Conservation (phyloP, 2,888 invertebrate species). For the Polydrusus tereticollis region DNA sequence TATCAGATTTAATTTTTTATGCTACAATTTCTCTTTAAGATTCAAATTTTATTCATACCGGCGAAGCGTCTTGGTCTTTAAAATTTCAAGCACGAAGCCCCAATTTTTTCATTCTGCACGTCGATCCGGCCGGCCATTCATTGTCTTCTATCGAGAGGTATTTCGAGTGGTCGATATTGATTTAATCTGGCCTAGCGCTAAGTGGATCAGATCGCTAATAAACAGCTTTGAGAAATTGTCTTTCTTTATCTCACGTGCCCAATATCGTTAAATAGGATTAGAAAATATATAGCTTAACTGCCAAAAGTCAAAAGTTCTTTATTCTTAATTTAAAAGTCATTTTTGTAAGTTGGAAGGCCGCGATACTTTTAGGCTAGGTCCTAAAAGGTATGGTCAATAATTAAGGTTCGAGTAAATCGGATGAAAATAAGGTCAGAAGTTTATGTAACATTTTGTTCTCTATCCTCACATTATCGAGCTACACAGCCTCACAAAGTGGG, state of each 20-base stretch:
- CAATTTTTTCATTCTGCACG: constrained; percentile 65
- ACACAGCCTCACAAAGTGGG: no score
- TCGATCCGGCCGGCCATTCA: constrained; percentile 66
- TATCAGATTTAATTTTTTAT: neutral
- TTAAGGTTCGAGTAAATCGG: no score
- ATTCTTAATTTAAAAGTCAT: no score
- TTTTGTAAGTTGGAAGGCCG: no score
- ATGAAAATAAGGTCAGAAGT: no score
- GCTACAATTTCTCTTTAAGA: constrained; percentile 25
- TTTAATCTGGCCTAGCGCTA: constrained; percentile 35
- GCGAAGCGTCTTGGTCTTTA: constrained; percentile 51
- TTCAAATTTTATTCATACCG: constrained; percentile 62
- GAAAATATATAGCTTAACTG: no score
- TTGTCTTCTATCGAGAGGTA: constrained; percentile 63
- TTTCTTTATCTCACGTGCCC: neutral
- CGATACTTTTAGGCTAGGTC: no score
- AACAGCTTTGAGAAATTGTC: neutral
- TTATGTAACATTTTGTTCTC: no score
- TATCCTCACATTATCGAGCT: no score
- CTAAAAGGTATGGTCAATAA: no score
- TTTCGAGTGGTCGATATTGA: constrained; percentile 40
- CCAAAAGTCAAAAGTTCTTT: no score
- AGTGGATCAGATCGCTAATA: neutral
- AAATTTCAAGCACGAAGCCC: constrained; percentile 63
- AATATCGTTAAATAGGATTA: no score